These are phyloP conservation scores for Hipparchia semele DNA, from an alignment of 2,888 invertebrate species.

Conservation along the genomic window DNA sequence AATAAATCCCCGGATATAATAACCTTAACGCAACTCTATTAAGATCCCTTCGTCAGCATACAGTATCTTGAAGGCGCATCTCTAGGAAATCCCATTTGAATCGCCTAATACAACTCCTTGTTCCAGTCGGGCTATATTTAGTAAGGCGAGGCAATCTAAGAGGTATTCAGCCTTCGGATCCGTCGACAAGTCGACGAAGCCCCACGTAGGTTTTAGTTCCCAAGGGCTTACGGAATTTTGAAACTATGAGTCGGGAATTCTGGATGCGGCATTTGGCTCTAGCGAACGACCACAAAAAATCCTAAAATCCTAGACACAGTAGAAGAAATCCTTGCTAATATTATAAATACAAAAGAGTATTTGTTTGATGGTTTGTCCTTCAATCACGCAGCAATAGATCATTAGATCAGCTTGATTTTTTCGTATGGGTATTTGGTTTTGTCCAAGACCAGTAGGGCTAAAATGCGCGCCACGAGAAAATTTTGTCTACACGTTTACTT, in stretches of 20 bases:
- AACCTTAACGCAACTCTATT: constrained; percentile 55
- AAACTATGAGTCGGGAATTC: constrained; percentile 38
- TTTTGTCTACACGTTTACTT: too few species aligned
- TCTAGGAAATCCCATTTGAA: constrained; percentile 62
- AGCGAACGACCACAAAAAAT: not conserved
- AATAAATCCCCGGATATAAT: constrained; percentile 53
- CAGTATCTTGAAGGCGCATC: constrained; percentile 45
- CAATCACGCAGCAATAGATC: too few species aligned
- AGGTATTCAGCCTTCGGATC: constrained; percentile 71
- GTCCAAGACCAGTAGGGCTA: too few species aligned
- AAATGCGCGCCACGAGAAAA: too few species aligned
- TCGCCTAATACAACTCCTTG: constrained; percentile 71
- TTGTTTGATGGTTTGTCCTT: too few species aligned
- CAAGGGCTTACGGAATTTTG: constrained; percentile 58
- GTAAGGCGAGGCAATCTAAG: constrained; percentile 75
- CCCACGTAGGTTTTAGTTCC: constrained; percentile 72
- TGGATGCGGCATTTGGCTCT: constrained; percentile 49
- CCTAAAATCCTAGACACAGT: too few species aligned
- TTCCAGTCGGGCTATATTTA: constrained; percentile 72
- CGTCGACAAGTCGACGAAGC: constrained; percentile 63
- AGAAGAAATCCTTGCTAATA: too few species aligned
- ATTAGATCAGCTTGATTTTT: too few species aligned
- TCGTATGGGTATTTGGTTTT: too few species aligned
- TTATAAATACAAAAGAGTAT: too few species aligned
- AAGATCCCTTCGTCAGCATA: constrained; percentile 53